phyloP scores from a whole-genome alignment of 2,113 vertebrate genomes.

The Dicaeum eximium region DNA sequence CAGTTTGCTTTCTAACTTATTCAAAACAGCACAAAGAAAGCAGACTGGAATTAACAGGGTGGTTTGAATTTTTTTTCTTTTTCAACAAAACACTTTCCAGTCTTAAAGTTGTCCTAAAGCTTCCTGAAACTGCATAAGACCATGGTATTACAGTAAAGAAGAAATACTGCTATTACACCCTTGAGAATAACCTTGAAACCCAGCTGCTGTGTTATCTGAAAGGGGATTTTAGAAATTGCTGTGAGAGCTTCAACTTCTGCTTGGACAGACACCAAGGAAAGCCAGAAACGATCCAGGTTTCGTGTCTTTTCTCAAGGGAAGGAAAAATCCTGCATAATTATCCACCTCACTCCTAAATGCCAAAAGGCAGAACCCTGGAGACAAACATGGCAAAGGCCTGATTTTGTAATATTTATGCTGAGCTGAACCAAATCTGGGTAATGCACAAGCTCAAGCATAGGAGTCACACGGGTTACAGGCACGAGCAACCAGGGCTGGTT shows the following conservation, averaged over 20 bases:
- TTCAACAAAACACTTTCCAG: neutral
- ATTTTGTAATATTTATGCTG: neutral
- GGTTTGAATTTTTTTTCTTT: neutral
- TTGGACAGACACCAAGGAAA: conserved; percentile 51
- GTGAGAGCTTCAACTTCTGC: conserved; percentile 49
- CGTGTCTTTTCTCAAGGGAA: conserved; percentile 8
- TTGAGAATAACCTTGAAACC: conserved; percentile 52
- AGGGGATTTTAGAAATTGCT: conserved; percentile 19
- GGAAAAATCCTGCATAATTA: conserved; percentile 11
- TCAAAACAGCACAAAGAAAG: conserved; percentile 38
- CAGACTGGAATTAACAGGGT: conserved; percentile 16
- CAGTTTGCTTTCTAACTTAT: conserved; percentile 51
- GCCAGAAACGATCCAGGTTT: conserved; percentile 39
- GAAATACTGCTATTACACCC: conserved; percentile 48
- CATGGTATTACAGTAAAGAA: conserved; percentile 7
- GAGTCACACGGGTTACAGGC: neutral
- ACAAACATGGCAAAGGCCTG: neutral
- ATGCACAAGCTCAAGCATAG: neutral
- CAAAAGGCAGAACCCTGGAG: neutral
- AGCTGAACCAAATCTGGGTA: neutral
- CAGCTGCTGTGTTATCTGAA: conserved; percentile 32
- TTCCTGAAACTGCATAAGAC: conserved; percentile 19
- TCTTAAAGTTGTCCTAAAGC: neutral
- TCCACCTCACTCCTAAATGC: neutral
- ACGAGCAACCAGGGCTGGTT: neutral